Percentiles rank a stretch among this genome's conserved stretches.
Evolutionary conservation across 2,113 vertebrate genomes (phyloP).

Genomic region (Choloepus hoffmanni): DNA sequence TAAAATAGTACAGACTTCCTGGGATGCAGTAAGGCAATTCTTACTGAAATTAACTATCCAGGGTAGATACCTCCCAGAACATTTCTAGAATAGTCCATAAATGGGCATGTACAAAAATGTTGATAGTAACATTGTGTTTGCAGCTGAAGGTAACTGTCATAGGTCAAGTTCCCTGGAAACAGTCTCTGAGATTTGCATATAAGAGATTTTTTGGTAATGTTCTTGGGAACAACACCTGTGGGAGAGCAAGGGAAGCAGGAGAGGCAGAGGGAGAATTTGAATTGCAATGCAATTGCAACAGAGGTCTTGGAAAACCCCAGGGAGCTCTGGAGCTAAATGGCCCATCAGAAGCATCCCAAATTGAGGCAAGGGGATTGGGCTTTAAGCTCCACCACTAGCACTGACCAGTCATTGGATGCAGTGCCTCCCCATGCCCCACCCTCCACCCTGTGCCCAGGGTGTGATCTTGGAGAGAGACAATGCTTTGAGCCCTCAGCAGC

Average conservation of each 20-base stretch:
- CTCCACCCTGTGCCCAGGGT: background rate
- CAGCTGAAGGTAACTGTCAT: background rate
- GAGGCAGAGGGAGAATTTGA: background rate
- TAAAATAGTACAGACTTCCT: background rate
- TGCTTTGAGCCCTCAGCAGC: background rate
- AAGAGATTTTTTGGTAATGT: background rate
- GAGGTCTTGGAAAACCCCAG: background rate
- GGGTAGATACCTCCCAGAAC: background rate
- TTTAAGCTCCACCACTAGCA: too few species aligned
- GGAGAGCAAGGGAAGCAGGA: background rate
- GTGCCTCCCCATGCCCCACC: background rate
- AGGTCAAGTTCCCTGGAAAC: background rate
- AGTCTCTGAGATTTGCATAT: background rate
- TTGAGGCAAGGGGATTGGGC: background rate
- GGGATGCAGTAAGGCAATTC: background rate
- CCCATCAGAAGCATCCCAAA: background rate
- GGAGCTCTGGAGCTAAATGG: background rate
- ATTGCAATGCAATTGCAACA: background rate
- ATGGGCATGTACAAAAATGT: background rate
- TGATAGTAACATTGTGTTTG: background rate
- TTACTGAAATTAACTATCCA: background rate
- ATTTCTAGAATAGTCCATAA: background rate
- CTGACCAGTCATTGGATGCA: background rate
- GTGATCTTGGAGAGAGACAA: background rate
- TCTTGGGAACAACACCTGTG: background rate